phyloP scores from a whole-genome alignment of 2,797 vertebrate genomes.

The Scyliorhinus canicula region DNA sequence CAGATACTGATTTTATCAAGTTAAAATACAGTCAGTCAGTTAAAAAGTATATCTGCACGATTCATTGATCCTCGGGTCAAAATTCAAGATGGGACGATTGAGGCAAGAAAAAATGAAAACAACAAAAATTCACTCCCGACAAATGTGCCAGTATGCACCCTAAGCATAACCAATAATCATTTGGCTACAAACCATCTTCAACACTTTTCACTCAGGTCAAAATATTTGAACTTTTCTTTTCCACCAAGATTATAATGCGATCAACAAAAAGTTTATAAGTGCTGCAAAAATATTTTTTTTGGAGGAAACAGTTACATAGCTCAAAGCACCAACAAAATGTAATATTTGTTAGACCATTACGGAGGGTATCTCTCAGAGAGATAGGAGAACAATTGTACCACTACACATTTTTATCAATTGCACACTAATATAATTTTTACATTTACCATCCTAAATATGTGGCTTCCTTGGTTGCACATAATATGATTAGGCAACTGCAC shows the following conservation, averaged over 20 bases:
- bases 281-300: neutral
- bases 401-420: neutral
- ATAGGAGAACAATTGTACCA: neutral
- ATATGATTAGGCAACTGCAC: neutral
- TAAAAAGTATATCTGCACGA: neutral
- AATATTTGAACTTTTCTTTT: slow-evolving; percentile 3
- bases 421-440: neutral
- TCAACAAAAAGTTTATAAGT: neutral
- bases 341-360: neutral
- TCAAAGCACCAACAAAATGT: neutral
- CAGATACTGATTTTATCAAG: neutral
- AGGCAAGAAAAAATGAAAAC: neutral
- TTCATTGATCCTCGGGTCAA: neutral
- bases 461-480: neutral
- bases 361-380: neutral
- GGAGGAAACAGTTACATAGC: neutral
- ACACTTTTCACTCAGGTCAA: neutral
- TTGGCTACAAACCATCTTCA: neutral
- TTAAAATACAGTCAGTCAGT: neutral
- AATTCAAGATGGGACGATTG: neutral
- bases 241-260: neutral
- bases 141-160: neutral
- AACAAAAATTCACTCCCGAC: neutral
- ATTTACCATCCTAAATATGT: neutral
- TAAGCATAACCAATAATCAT: neutral